Conservation (phyloP, 2,888 invertebrate species). For the Euplexia lucipara region DNA sequence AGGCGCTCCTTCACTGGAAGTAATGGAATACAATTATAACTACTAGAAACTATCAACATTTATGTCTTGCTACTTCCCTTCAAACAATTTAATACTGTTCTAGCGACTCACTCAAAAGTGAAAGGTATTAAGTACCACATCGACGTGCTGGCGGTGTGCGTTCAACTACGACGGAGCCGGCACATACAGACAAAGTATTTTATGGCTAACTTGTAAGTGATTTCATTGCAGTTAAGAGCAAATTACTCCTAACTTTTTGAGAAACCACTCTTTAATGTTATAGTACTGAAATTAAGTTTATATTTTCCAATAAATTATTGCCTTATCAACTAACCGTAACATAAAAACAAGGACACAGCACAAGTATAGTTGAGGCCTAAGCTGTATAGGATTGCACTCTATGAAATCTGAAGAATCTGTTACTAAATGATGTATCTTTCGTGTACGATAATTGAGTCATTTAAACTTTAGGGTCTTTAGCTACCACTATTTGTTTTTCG, state of each 20-base stretch:
- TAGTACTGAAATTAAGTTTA: conserved; percentile 29
- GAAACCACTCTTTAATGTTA: conserved; percentile 54
- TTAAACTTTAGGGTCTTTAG: neutral
- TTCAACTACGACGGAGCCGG: conserved; percentile 62
- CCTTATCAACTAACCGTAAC: neutral
- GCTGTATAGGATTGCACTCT: no score
- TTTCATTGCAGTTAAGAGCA: conserved; percentile 54
- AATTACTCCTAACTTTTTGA: conserved; percentile 49
- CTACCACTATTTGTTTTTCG: neutral
- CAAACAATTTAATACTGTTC: conserved; percentile 7
- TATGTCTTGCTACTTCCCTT: no score
- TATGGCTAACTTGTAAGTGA: conserved; percentile 62
- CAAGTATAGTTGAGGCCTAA: neutral
- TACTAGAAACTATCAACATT: no score
- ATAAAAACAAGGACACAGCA: neutral
- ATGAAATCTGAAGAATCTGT: conserved; percentile 7
- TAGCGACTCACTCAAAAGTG: conserved; percentile 58
- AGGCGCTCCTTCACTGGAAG: no score
- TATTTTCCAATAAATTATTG: neutral
- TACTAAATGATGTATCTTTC: no score
- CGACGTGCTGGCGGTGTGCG: conserved; percentile 51
- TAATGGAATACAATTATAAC: no score
- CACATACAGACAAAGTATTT: conserved; percentile 66
- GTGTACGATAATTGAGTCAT: no score
- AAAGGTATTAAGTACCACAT: conserved; percentile 54